Evolutionary conservation across 2,797 vertebrate genomes (phyloP).

Genomic region (Cuniculus paca): DNA sequence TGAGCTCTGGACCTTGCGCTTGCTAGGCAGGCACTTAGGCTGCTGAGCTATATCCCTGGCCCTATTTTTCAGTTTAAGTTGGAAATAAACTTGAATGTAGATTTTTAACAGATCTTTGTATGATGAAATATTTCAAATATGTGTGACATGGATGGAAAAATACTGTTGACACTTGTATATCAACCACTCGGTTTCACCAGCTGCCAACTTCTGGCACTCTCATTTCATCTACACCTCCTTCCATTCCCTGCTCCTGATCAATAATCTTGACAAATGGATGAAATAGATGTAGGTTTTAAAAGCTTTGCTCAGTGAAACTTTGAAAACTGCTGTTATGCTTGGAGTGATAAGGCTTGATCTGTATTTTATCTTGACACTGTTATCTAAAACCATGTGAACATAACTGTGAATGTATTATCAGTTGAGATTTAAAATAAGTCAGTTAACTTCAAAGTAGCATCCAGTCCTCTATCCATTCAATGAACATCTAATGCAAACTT

Average conservation of each 20-base stretch:
- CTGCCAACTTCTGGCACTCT: neutral
- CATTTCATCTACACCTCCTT: neutral
- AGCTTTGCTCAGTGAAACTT: constrained; percentile 21
- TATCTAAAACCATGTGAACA: constrained; percentile 48
- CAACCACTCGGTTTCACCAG: neutral
- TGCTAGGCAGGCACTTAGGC: too few relatives aligned
- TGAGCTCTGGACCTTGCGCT: too few relatives aligned
- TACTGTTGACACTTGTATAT: neutral
- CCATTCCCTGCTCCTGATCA: neutral
- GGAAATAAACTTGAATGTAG: constrained; percentile 15
- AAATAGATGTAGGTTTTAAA: neutral
- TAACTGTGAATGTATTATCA: neutral
- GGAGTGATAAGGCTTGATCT: constrained; percentile 22
- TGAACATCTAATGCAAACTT: neutral
- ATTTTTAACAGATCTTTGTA: neutral
- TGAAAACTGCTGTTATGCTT: neutral
- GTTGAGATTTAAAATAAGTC: constrained; percentile 53
- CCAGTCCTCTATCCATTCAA: neutral
- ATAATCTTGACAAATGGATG: constrained; percentile 34
- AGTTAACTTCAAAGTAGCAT: constrained; percentile 3
- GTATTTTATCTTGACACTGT: constrained; percentile 35
- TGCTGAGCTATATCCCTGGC: too few relatives aligned
- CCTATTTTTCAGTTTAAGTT: constrained; percentile 13
- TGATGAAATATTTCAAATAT: neutral
- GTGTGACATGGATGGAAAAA: neutral